Conservation (phyloP, 2,113 vertebrate species). For the Toxostoma redivivum region DNA sequence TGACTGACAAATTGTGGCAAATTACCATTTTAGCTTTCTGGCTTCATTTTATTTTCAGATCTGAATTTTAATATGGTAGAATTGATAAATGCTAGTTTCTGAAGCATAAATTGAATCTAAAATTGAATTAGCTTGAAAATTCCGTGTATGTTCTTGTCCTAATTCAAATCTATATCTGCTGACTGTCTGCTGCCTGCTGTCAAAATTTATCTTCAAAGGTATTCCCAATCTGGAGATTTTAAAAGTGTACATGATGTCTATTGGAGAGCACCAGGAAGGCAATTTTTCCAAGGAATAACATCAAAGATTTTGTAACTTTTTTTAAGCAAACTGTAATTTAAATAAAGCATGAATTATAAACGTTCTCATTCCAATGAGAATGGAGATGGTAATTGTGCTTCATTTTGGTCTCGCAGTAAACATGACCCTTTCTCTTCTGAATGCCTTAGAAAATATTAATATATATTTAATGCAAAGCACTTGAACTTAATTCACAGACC, state of each 20-base stretch:
- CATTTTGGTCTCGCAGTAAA: neutral
- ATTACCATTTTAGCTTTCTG: neutral
- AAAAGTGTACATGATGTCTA: neutral
- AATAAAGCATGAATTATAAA: neutral
- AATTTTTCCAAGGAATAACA: neutral
- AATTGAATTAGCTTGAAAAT: neutral
- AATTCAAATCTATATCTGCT: neutral
- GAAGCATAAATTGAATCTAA: neutral
- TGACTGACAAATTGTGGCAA: neutral
- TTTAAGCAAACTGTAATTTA: neutral
- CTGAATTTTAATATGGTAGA: neutral
- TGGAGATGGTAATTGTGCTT: neutral
- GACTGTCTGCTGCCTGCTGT: rapidly evolving
- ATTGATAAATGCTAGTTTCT: neutral
- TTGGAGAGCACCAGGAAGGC: neutral
- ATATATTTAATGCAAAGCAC: neutral
- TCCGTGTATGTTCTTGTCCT: neutral
- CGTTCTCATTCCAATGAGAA: neutral
- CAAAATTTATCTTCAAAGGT: neutral
- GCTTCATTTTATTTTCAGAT: neutral
- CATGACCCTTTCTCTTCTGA: neutral
- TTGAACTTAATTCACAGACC: neutral
- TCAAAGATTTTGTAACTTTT: neutral
- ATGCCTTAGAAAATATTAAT: neutral
- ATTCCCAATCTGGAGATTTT: neutral